Percentiles rank a stretch among this genome's conserved stretches.
These are phyloP conservation scores for Parapsyche elsis DNA, from an alignment of 1,140 invertebrate species.

Conservation along the genomic window DNA sequence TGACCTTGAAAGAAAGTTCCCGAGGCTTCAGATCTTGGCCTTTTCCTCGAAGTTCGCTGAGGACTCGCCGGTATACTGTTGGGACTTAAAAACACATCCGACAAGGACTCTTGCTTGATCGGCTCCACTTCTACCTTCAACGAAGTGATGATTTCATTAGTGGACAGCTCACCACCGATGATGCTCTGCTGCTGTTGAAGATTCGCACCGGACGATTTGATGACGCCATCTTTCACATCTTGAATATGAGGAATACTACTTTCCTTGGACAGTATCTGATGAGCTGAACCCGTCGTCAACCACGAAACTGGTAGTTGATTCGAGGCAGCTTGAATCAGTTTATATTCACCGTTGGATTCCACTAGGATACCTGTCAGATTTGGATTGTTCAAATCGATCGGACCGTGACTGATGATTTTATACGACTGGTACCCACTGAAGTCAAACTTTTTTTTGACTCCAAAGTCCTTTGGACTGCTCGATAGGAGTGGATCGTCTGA, in stretches of 20 bases:
- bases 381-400: slow-evolving; percentile 69
- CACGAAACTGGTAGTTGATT: slow-evolving; percentile 55
- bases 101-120: slow-evolving; percentile 49
- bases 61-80: slow-evolving; percentile 75
- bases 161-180: background rate
- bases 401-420: slow-evolving; percentile 72
- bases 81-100: slow-evolving; percentile 82
- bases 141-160: slow-evolving; percentile 44
- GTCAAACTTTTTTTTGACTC: slow-evolving; percentile 72
- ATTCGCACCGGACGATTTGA: slow-evolving; percentile 35
- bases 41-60: slow-evolving; percentile 69
- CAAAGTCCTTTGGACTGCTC: slow-evolving; percentile 83
- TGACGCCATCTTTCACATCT: slow-evolving; percentile 40
- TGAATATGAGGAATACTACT: slow-evolving; percentile 45
- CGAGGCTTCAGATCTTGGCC: slow-evolving; percentile 63
- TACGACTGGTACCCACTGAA: slow-evolving; percentile 70
- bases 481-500: slow-evolving; percentile 85
- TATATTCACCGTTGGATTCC: slow-evolving; percentile 74
- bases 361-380: slow-evolving; percentile 72
- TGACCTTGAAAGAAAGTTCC: slow-evolving; percentile 64
- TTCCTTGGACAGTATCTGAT: slow-evolving; percentile 53
- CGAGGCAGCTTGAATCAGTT: slow-evolving; percentile 70
- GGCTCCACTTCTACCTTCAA: slow-evolving; percentile 50
- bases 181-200: background rate
- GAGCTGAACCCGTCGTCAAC: slow-evolving; percentile 46